phyloP scores from a whole-genome alignment of 2,888 invertebrate genomes.

The Yponomeuta evonymella region DNA sequence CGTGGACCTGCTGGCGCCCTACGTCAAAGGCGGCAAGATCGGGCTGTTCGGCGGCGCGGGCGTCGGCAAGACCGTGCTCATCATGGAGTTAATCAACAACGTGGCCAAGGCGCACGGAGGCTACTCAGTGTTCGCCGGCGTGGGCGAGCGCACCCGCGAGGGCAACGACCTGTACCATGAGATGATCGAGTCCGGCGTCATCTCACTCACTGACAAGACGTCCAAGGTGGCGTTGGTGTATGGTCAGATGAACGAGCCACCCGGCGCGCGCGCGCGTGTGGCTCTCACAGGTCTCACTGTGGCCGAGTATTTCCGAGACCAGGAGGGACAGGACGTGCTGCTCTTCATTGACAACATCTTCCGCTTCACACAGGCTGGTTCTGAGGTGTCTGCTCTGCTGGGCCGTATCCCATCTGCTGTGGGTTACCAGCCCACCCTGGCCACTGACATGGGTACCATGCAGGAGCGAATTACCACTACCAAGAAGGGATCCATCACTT shows the following conservation, averaged over 20 bases:
- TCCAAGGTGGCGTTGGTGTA: constrained; percentile 96
- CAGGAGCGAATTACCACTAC: constrained; percentile 98
- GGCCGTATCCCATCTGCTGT: constrained; percentile 98
- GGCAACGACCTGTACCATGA: constrained; percentile 97
- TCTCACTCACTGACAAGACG: constrained; percentile 90
- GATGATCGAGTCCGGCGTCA: constrained; percentile 97
- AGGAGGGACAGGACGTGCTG: constrained; percentile 95
- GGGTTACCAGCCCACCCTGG: constrained; percentile 96
- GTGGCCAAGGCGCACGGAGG: constrained; percentile 97
- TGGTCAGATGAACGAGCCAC: constrained; percentile 98
- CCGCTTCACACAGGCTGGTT: constrained; percentile 94
- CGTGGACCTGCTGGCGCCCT: constrained; percentile 94
- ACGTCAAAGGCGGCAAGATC: constrained; percentile 95
- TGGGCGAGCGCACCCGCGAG: constrained; percentile 97
- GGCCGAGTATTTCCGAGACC: constrained; percentile 96
- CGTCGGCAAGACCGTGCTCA: constrained; percentile 95
- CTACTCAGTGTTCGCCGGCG: constrained; percentile 97
- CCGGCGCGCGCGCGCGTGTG: constrained; percentile 95
- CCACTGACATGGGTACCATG: constrained; percentile 98
- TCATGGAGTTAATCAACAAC: constrained; percentile 97
- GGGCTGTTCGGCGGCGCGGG: constrained; percentile 95
- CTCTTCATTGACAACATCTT: constrained; percentile 98
- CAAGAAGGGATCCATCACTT: constrained; percentile 92
- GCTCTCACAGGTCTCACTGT: constrained; percentile 95
- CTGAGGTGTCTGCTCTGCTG: constrained; percentile 92